These are phyloP conservation scores for Cygnus atratus DNA, from an alignment of 2,113 vertebrate genomes.

Conservation along the genomic window DNA sequence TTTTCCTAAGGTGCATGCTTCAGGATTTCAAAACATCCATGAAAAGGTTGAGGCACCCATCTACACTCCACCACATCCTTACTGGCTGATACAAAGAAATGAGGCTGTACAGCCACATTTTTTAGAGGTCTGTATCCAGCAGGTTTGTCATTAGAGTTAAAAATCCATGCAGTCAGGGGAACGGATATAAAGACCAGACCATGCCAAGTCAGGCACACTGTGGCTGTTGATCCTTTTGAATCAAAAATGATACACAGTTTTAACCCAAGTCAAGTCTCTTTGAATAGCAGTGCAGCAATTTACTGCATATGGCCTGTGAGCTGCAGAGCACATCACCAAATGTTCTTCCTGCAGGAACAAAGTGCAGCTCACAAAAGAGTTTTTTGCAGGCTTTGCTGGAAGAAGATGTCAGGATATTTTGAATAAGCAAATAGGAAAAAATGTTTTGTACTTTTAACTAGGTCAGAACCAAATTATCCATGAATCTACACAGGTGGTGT, in stretches of 20 bases:
- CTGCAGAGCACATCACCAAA: neutral
- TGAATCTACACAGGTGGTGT: slow-evolving; percentile 27
- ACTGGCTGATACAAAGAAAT: fast-evolving
- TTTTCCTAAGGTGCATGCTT: neutral
- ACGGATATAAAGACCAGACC: neutral
- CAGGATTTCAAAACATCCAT: neutral
- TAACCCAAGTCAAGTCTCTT: neutral
- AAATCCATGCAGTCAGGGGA: neutral
- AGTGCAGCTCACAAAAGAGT: neutral
- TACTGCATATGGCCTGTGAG: neutral
- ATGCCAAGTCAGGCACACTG: neutral
- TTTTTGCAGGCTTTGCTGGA: slow-evolving; percentile 4
- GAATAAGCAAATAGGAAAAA: slow-evolving; percentile 40
- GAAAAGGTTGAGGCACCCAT: neutral
- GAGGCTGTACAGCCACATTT: neutral
- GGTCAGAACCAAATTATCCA: slow-evolving; percentile 37
- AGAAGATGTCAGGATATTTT: neutral
- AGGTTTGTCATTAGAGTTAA: neutral
- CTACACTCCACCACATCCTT: neutral
- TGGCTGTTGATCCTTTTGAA: neutral
- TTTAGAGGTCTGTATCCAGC: neutral
- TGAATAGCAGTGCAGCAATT: neutral
- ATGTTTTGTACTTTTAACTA: slow-evolving; percentile 34
- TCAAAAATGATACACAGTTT: neutral
- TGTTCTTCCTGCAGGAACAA: neutral